Conservation (phyloP, 1,140 invertebrate species). For the Ruditapes philippinarum region DNA sequence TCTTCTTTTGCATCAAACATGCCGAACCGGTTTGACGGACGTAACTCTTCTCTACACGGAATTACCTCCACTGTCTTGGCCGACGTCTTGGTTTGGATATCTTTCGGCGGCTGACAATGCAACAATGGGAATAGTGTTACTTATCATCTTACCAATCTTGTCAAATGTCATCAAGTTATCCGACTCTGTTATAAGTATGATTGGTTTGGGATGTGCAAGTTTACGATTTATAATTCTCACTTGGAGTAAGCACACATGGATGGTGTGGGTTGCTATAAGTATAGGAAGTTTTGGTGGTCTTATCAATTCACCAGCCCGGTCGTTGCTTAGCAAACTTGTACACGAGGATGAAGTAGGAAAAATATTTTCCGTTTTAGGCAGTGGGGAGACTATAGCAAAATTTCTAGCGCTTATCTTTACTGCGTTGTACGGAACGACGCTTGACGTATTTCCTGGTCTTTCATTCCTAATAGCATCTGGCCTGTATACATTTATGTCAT, state of each 20-base stretch:
- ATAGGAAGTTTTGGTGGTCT: slow-evolving; percentile 62
- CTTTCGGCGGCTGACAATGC: slow-evolving; percentile 80
- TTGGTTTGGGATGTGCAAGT: slow-evolving; percentile 61
- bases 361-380: slow-evolving; percentile 65
- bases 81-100: slow-evolving; percentile 82
- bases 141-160: slow-evolving; percentile 76
- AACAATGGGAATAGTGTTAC: slow-evolving; percentile 77
- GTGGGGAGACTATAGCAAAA: slow-evolving; percentile 66
- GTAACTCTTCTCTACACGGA: slow-evolving; percentile 75
- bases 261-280: slow-evolving; percentile 60
- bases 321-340: slow-evolving; percentile 64
- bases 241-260: slow-evolving; percentile 65
- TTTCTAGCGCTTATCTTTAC: slow-evolving; percentile 62
- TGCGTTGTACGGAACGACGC: slow-evolving; percentile 60
- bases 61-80: slow-evolving; percentile 78
- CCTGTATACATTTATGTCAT: slow-evolving; percentile 59
- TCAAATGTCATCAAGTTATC: slow-evolving; percentile 60
- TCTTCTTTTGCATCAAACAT: slow-evolving; percentile 73
- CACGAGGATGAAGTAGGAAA: slow-evolving; percentile 67
- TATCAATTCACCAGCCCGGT: slow-evolving; percentile 59
- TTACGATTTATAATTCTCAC: slow-evolving; percentile 57
- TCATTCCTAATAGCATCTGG: slow-evolving; percentile 62
- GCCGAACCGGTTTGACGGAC: slow-evolving; percentile 73
- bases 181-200: slow-evolving; percentile 62
- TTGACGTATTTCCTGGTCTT: slow-evolving; percentile 62